phyloP scores from a whole-genome alignment of 2,888 invertebrate genomes.

The Colostygia pectinataria region DNA sequence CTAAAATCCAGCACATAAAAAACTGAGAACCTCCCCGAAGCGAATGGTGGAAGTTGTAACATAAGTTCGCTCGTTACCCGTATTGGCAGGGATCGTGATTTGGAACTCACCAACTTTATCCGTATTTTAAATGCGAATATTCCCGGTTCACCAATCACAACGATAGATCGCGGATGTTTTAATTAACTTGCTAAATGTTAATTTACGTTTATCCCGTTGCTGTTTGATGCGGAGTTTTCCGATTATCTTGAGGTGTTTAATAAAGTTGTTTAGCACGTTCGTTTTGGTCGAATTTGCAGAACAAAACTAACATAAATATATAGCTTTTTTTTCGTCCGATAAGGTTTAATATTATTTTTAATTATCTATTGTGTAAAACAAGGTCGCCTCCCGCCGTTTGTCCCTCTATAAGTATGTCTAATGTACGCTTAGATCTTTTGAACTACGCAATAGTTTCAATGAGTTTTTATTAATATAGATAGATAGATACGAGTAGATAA shows the following conservation, averaged over 20 bases:
- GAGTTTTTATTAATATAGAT: too few relatives aligned
- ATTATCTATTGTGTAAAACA: too few relatives aligned
- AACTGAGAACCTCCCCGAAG: slow-evolving; percentile 36
- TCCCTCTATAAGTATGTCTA: too few relatives aligned
- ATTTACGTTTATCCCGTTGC: slow-evolving; percentile 55
- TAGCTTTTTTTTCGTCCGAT: too few relatives aligned
- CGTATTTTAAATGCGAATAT: slow-evolving; percentile 41
- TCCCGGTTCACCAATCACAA: slow-evolving; percentile 38
- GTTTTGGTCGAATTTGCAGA: not conserved
- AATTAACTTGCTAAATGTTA: slow-evolving; percentile 67
- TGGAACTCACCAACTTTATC: slow-evolving; percentile 39
- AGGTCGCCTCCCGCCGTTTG: too few relatives aligned
- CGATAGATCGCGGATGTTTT: slow-evolving; percentile 54
- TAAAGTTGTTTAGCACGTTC: not conserved
- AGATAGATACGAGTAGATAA: too few relatives aligned
- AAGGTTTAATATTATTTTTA: too few relatives aligned
- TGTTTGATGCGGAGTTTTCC: slow-evolving; percentile 31
- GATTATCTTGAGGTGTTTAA: slow-evolving; percentile 14
- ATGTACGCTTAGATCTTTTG: too few relatives aligned
- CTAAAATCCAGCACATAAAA: slow-evolving; percentile 37
- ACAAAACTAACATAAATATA: too few relatives aligned
- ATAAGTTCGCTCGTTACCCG: slow-evolving; percentile 46
- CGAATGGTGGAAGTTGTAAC: slow-evolving; percentile 40
- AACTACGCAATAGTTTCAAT: too few relatives aligned
- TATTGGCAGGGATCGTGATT: slow-evolving; percentile 43